Base-by-base conservation (phyloP, 2,888 invertebrate species). In the Stramonita haemastoma region DNA sequence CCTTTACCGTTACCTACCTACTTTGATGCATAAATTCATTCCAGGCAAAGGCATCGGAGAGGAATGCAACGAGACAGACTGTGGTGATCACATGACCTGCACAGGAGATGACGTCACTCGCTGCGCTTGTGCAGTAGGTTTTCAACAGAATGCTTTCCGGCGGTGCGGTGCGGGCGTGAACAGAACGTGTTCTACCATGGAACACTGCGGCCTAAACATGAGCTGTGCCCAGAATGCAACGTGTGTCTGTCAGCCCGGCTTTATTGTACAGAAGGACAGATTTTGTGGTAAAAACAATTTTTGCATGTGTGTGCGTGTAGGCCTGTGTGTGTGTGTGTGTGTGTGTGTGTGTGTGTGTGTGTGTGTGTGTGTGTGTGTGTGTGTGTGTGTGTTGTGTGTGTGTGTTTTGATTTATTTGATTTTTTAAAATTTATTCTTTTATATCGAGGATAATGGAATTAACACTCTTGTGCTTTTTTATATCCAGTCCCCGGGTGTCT, bases 151-250 rank as follows among this genome's bases (percentile, higher is more conserved):
- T 36, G 66, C 22, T 5, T 86, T 22, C 17, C 11, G 32, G n/a
- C 56, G 86, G 29, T 86, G 86, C 22, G 86, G 86, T 57, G 19
- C 19, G 6, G 85, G 13, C 1, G 85, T 85, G 85, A 29, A 29
- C 15, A 57, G 57, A 13, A 29, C 85, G 19, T 85, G 85, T 57
- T 57, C 85, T 19, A 29, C 22, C 15, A 17, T 5, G 8, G 29
- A 85, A 29, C 85, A 85, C 57, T 85, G 85, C n/a, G 85, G 85
- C n/a, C 15, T 29, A 29, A 11, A 85, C 85, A 85, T 85, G 85
- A 29, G 8, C 57, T 85, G 85, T n/a, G 46, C 85, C 6, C 57
- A 56, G n/a, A 57, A 57, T 17, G n/a, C 26, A 46, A 85, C 85
- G 56, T 85, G 85, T 22, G n/a, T 29, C 29, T 85, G 85, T n/a